Evolutionary conservation across 2,797 vertebrate species (phyloP), one percentile per base, ranked within the genome.

Genomic region (Syngnathus acus): DNA sequence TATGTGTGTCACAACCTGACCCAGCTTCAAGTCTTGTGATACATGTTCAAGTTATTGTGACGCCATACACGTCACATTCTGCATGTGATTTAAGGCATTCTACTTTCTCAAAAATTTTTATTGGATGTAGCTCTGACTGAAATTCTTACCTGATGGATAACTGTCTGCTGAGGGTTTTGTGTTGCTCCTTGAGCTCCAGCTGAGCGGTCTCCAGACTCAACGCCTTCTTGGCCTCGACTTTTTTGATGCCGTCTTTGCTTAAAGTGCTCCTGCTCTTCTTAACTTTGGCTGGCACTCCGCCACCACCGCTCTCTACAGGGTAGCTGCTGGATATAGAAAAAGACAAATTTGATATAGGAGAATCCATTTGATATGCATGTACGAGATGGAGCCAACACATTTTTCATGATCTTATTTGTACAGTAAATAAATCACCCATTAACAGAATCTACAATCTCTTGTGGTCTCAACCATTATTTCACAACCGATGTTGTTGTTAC

Each of bases 201-300:
- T 89, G 84, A 11, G 81, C 79, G 0, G 92, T 90, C 64, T 94
- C 92, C 72, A 94, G 71, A 69, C 93, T 94, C 67, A 86, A 70
- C 21, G 90, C 85, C 76, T 82, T 92, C 81, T 82, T 91, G 37
- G 77, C 45, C 69, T 91, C 89, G 51, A 50, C 32, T 70, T 84
- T 88, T 57, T 85, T 84, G 71, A 80, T 65, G 69, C 70, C 81
- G 38, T 70, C 85, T 82, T 84, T 87, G 42, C 86, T 82, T 26
- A 67, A 67, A 71, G 67, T 81, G 69, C 69, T 87, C 74, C 78
- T 84, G 62, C 88, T 84, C 76, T 88, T 91, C 82, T 85, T 90
- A 66, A 76, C 61, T 72, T 87, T 93, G 58, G 77, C 72, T 0
- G 86, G 75, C 77, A 90, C 79, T 47, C 82, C 64, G 0, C 85